Base-by-base conservation (phyloP, 2,888 invertebrate genomes). In the Sphaeridia pumilis region DNA sequence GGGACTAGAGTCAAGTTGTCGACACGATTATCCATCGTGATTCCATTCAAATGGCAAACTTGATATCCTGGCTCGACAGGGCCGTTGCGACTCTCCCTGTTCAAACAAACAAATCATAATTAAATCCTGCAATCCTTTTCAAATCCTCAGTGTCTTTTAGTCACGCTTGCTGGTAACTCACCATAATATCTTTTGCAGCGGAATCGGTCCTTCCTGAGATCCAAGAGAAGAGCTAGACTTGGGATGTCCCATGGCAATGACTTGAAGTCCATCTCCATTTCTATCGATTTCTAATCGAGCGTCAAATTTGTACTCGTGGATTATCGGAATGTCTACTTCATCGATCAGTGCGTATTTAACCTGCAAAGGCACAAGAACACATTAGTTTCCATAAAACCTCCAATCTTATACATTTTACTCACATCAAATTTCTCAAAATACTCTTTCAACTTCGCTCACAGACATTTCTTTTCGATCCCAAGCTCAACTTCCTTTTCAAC, bases 11-110 rank as follows among this genome's bases (percentile, higher is more conserved):
- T 66, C 52, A 75, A 67, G 64, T 75, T 75, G 56, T 74, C 73
- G 60, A 74, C 62, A 34, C 75, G 67, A 64, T 74, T 74, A 66
- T 75, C 75, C 52, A 75, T 73, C 1, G 74, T 73, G 26, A 75
- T 71, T 47, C 71, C 70, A 63, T 75, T 75, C 51, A 69, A 68
- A 60, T 75, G 75, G 10, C 70, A 65, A 20, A 75, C 73, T 65
- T 70, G 70, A 66, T 70, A 74, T 10, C 72, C 71, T 3, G 70
- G 69, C 21, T 74, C 73, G 14, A 75, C 70, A 20, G 71, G 73
- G 10, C 74, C 74, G 59, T 71, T 69, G 59, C 74, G 73, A 52
- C 67, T 69, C 60, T 74, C 73, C 74, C 74, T 74, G 65, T 7
- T n/a, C n/a, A n/a, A n/a, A n/a, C n/a, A n/a, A n/a, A n/a, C n/a